Evolutionary conservation across 2,888 invertebrate genomes (phyloP).

Genomic region (Ellobium chinense): DNA sequence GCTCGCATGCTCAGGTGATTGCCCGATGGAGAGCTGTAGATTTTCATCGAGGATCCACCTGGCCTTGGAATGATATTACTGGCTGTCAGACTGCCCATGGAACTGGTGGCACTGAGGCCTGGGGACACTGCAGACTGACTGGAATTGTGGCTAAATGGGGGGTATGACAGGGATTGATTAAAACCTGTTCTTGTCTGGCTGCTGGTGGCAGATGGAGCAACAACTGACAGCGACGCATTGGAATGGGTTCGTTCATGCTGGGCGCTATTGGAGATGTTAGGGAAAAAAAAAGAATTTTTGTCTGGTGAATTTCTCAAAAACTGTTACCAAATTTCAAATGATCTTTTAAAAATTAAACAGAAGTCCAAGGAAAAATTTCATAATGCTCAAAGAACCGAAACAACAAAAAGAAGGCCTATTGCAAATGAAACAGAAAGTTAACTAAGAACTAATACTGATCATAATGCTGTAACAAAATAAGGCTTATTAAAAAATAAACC

Average conservation of each 20-base stretch:
- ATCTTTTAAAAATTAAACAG: too few species aligned
- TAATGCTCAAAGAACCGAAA: too few species aligned
- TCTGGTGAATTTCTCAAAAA: too few species aligned
- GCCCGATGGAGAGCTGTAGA: slow-evolving; percentile 11
- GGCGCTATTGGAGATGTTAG: too few species aligned
- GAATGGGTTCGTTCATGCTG: slow-evolving; percentile 37
- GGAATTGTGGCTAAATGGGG: slow-evolving; percentile 14
- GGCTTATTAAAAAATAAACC: too few species aligned
- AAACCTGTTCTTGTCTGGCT: slow-evolving; percentile 9
- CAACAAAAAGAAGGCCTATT: too few species aligned
- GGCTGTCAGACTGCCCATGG: slow-evolving; percentile 8
- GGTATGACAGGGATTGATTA: slow-evolving; percentile 25
- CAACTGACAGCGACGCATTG: slow-evolving; percentile 23
- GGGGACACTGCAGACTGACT: slow-evolving; percentile 1
- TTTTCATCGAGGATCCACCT: slow-evolving; percentile 9
- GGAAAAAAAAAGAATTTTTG: too few species aligned
- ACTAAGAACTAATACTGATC: too few species aligned
- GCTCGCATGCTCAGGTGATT: slow-evolving; percentile 8
- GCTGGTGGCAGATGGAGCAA: neutral
- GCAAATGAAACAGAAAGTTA: too few species aligned
- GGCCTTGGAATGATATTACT: slow-evolving; percentile 25
- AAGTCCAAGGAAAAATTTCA: too few species aligned
- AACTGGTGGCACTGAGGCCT: slow-evolving; percentile 8
- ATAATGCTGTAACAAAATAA: too few species aligned
- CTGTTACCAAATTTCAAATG: too few species aligned